These are phyloP conservation scores for Molossus alvarezi DNA, from an alignment of 2,797 vertebrate genomes.

Conservation along the genomic window DNA sequence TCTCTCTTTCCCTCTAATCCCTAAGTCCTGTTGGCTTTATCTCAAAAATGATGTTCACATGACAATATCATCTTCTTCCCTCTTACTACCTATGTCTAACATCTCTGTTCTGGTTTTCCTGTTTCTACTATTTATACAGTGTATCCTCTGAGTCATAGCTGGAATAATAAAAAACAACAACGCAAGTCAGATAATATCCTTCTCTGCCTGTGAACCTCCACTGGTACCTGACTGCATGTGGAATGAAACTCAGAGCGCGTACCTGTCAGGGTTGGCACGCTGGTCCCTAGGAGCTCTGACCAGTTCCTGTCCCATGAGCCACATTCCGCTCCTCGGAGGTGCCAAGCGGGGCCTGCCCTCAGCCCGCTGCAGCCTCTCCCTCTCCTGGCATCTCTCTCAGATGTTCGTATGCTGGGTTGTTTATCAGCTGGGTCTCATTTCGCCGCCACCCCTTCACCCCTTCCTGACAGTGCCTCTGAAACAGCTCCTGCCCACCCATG, in stretches of 20 bases:
- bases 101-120: not conserved
- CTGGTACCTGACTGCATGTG: not conserved
- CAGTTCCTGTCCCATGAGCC: not conserved
- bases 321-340: not conserved
- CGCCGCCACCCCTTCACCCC: fast-evolving
- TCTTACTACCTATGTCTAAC: not conserved
- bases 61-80: not conserved
- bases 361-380: not conserved
- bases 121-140: not conserved
- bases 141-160: not conserved
- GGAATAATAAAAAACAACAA: not conserved
- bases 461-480: not conserved
- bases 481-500: not conserved
- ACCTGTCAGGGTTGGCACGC: not conserved
- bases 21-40: not conserved
- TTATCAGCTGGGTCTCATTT: not conserved
- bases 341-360: not conserved
- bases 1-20: not conserved
- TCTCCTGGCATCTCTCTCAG: not conserved
- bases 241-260: not conserved
- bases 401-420: not conserved
- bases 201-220: not conserved
- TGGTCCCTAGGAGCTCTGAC: not conserved
- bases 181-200: not conserved
- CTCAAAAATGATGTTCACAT: not conserved